Base-by-base conservation (phyloP, 2,888 invertebrate genomes). In the Drosophila prolongata region DNA sequence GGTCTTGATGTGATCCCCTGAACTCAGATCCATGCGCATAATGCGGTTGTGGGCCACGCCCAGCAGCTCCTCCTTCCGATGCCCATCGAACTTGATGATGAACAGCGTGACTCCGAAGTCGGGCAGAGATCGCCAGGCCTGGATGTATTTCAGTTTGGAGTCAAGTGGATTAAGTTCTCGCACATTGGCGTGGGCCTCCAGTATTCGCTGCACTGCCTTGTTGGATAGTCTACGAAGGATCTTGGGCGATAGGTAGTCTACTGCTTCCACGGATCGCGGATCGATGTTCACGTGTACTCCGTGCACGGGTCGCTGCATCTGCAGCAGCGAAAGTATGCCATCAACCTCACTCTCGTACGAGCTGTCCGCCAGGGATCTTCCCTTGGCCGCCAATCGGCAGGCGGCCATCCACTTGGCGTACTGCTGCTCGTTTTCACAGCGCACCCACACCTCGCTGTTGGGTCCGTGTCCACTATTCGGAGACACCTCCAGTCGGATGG, bases 401-500 rank as follows among this genome's bases (percentile, higher is more conserved):
- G 99, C 99, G 0, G 99, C 98, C 95, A 99, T 98, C 99, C 99
- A 99, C 90, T 96, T 96, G 11, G 99, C 98, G 93, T 99, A 99
- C 91, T 99, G 98, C 52, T 97, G 96, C 93, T 99, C 97, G 83
- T 95, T 95, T 87, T 98, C 98, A 91, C 99, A 99, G 90, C 98
- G 95, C 80, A 99, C 95, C 95, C 97, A 97, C 94, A 98, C 96
- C 93, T 99, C 99, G 72, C 96, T 95, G 96, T 99, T 98, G 91
- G 99, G 98, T 44, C 97, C 95, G 96, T 98, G 98, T 75, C 98
- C 97, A 79, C 98, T 98, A 58, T 97, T 95, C 57, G 96, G 95
- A 0, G 98, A 98, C 35, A 99, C 97, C 92, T 98, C 98, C 80
- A 99, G 93, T 90, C 98, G 98, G 92, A 99, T 99, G 83, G 97